A percentile compares a stretch with the other conserved stretches of the same genome.
Conservation (phyloP, 2,888 invertebrate genomes). For the Drosophila multiciliata region DNA sequence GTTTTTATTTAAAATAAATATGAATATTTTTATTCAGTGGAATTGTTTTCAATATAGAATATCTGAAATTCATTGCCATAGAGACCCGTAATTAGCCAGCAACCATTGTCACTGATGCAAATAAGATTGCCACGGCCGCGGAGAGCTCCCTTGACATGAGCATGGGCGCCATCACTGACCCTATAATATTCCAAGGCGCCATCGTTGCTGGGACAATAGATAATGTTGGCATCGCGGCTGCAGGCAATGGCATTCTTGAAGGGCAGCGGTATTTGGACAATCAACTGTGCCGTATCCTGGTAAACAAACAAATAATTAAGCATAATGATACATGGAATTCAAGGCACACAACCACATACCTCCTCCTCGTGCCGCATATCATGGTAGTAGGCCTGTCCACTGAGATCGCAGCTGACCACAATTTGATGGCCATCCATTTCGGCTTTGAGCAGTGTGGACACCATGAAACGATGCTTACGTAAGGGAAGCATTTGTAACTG, state of each 20-base stretch:
- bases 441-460: constrained; percentile 72
- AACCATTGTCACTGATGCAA: constrained; percentile 83
- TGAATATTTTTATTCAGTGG: constrained; percentile 5
- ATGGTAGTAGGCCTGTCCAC: constrained; percentile 83
- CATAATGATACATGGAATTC: not conserved
- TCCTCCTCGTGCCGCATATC: constrained; percentile 76
- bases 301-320: not conserved
- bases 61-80: constrained; percentile 83
- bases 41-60: constrained; percentile 63
- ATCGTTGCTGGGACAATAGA: constrained; percentile 82
- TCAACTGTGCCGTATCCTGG: constrained; percentile 76
- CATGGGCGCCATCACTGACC: constrained; percentile 74
- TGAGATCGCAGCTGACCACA: constrained; percentile 83
- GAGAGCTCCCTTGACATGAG: constrained; percentile 75
- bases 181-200: constrained; percentile 82
- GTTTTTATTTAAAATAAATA: not conserved
- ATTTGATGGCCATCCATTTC: constrained; percentile 66
- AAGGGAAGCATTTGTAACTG: constrained; percentile 71
- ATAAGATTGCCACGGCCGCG: constrained; percentile 83
- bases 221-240: constrained; percentile 75
- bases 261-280: constrained; percentile 83
- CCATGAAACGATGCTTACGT: constrained; percentile 81
- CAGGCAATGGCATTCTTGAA: constrained; percentile 83
- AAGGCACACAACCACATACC: constrained; percentile 42
- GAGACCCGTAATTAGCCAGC: constrained; percentile 83